phyloP scores from a whole-genome alignment of 2,888 invertebrate species.

The Homarus gammarus region DNA sequence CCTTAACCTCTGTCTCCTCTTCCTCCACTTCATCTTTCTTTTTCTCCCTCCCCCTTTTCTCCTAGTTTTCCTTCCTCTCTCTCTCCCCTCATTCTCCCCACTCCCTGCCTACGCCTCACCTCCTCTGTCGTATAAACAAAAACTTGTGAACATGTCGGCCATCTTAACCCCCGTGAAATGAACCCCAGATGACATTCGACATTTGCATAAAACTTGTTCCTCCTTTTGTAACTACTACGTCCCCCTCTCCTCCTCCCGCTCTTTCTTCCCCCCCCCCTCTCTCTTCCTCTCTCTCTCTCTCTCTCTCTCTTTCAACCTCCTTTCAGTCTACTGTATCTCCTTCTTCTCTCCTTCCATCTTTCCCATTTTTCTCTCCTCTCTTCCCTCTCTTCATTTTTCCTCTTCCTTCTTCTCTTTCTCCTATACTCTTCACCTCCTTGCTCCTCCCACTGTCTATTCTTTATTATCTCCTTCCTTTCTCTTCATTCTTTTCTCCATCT shows the following conservation, averaged over 20 bases:
- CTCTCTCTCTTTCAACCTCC: not conserved
- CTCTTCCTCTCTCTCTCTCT: not conserved
- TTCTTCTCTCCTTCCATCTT: not conserved
- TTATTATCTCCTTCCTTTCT: no score
- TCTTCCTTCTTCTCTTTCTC: not conserved
- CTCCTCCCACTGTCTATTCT: not conserved
- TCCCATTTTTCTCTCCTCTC: not conserved
- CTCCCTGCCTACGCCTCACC: no score
- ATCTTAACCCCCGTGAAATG: conserved; percentile 23
- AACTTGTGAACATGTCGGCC: not conserved
- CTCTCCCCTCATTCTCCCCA: conserved; percentile 1
- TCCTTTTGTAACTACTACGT: not conserved
- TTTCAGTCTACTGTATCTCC: not conserved
- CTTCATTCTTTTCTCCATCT: no score
- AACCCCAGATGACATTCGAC: conserved; percentile 18
- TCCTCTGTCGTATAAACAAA: not conserved
- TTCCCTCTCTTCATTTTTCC: not conserved
- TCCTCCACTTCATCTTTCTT: not conserved
- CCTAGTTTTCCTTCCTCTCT: not conserved
- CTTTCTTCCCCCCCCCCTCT: not conserved
- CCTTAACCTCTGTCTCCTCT: not conserved
- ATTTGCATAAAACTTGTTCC: conserved; percentile 13
- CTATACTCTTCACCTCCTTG: not conserved
- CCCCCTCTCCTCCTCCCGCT: not conserved
- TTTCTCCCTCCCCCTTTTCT: not conserved